Evolutionary conservation across 2,888 invertebrate species (phyloP).

Genomic region (Drosophila mayaguana): DNA sequence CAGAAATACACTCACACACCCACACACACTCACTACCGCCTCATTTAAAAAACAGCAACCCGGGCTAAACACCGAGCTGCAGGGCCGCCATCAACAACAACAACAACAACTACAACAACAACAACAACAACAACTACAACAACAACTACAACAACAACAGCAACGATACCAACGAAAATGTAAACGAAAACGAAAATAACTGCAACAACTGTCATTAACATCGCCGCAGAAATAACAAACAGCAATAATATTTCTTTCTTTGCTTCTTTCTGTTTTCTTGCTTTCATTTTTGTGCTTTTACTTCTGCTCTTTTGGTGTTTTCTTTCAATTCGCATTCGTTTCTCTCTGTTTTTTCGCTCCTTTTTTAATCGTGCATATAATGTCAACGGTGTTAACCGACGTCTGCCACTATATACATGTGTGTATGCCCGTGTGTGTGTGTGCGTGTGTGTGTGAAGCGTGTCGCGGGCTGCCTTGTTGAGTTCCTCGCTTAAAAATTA

Average conservation of each 20-base stretch:
- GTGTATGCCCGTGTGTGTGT: conserved; percentile 22
- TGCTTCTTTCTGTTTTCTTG: background rate
- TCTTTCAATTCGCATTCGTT: conserved; percentile 37
- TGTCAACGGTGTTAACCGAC: conserved; percentile 60
- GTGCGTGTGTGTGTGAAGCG: conserved; percentile 31
- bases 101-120: conserved; percentile 18
- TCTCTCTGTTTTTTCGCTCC: conserved; percentile 16
- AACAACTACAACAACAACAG: conserved; percentile 18
- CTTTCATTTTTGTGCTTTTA: conserved; percentile 43
- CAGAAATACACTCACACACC: conserved; percentile 1
- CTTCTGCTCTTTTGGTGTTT: conserved; percentile 50
- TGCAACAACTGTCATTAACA: conserved; percentile 57
- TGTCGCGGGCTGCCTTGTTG: conserved; percentile 38
- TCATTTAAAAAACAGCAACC: conserved; percentile 55
- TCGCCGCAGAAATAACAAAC: conserved; percentile 49
- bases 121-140: conserved; percentile 19
- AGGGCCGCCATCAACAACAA: conserved; percentile 30
- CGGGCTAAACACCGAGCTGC: conserved; percentile 27
- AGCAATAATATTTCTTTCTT: conserved; percentile 58
- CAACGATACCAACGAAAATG: conserved; percentile 27
- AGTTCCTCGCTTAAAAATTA: conserved; percentile 69
- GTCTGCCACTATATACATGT: background rate
- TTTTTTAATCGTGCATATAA: conserved; percentile 74
- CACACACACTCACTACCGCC: conserved; percentile 14
- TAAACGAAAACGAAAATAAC: conserved; percentile 28